Percentiles rank a stretch among this genome's conserved stretches.
phyloP scores from a whole-genome alignment of 2,113 vertebrate genomes.

The Chloebia gouldiae region DNA sequence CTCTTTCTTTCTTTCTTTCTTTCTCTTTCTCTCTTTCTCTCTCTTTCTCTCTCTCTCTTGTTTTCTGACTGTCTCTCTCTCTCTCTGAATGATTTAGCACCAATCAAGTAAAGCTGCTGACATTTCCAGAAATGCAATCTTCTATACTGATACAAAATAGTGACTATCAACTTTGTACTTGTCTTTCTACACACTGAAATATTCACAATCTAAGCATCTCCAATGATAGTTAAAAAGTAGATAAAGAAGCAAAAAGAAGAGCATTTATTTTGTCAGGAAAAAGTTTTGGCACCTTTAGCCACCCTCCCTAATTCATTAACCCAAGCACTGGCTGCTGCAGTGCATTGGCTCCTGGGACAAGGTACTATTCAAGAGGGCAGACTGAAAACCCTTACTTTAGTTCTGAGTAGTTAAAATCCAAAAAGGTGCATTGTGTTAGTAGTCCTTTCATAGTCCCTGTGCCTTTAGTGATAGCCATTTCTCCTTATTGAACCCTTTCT shows the following conservation, averaged over 20 bases:
- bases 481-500: slow-evolving; percentile 26
- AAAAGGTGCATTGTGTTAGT: slow-evolving; percentile 44
- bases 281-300: slow-evolving; percentile 6
- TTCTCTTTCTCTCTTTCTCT: neutral
- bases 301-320: neutral
- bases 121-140: neutral
- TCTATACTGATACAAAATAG: neutral
- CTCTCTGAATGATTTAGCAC: neutral
- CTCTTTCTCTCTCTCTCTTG: no score
- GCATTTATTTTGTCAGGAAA: neutral
- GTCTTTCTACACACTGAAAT: neutral
- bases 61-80: accelerated
- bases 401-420: neutral
- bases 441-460: slow-evolving; percentile 18
- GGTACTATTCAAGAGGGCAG: neutral
- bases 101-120: neutral
- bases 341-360: neutral
- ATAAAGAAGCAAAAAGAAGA: neutral
- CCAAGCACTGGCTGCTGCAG: neutral
- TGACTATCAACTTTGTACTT: neutral
- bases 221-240: neutral
- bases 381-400: slow-evolving; percentile 17
- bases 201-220: neutral
- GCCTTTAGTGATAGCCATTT: slow-evolving; percentile 42
- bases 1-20: no score